phyloP scores from a whole-genome alignment of 2,888 invertebrate species.

The Reticulitermes lucifugus region DNA sequence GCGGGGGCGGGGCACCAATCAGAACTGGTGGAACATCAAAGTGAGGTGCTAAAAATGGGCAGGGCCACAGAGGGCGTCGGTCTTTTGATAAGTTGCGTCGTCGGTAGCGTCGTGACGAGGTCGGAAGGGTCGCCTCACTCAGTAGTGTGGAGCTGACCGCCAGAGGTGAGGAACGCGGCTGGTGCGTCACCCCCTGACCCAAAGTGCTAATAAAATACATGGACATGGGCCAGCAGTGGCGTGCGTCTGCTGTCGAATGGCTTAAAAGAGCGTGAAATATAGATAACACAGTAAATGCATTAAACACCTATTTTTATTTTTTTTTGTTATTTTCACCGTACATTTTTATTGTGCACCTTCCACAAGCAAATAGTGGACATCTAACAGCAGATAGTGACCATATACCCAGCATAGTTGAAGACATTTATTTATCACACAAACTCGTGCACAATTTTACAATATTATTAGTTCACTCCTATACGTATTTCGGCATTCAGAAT shows the following conservation, averaged over 20 bases:
- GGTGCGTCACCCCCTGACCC: conserved; percentile 1
- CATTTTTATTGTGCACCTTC: too few species aligned
- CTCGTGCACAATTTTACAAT: too few species aligned
- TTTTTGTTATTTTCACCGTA: too few species aligned
- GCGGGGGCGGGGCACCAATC: conserved; percentile 33
- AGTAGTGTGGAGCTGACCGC: neutral
- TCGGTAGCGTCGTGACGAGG: conserved; percentile 33
- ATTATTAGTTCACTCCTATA: too few species aligned
- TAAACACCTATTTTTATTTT: too few species aligned
- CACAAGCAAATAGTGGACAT: too few species aligned
- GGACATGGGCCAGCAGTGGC: conserved; percentile 21
- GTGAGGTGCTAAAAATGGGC: conserved; percentile 47
- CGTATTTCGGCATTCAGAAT: too few species aligned
- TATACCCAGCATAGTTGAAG: too few species aligned
- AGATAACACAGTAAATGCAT: too few species aligned
- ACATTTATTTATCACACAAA: too few species aligned
- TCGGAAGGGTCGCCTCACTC: conserved; percentile 33
- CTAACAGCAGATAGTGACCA: too few species aligned
- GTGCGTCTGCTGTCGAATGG: neutral
- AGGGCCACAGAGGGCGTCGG: conserved; percentile 42
- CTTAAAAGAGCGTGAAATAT: neutral
- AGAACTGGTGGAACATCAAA: neutral
- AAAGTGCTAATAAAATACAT: conserved; percentile 23
- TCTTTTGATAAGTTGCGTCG: conserved; percentile 26
- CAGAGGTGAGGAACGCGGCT: conserved; percentile 20